Percentiles rank a stretch among this genome's conserved stretches.
These are phyloP conservation scores for Sialia sialis DNA, from an alignment of 2,113 vertebrate genomes.

Conservation along the genomic window DNA sequence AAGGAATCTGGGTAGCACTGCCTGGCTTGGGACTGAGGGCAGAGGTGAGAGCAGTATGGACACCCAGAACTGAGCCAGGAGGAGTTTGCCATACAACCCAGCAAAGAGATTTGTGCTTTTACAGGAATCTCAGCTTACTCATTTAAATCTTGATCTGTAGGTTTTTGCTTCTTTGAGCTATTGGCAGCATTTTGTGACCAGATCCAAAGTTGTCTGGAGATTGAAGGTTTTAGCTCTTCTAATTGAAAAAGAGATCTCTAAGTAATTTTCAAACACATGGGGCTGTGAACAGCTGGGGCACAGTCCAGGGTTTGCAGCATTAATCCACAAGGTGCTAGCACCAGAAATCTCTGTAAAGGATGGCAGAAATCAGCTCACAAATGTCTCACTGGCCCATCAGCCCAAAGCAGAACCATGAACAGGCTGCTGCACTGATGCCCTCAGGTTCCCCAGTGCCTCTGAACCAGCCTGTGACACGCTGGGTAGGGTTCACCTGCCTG, in stretches of 20 bases:
- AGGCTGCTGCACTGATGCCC: neutral
- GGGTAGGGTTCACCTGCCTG: neutral
- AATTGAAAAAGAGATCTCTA: neutral
- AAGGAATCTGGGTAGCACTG: neutral
- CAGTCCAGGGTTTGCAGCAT: neutral
- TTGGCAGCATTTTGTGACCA: neutral
- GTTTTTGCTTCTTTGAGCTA: neutral
- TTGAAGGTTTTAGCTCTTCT: neutral
- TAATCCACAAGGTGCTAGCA: neutral
- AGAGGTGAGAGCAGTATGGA: neutral
- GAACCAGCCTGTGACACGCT: neutral
- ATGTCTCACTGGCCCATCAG: neutral
- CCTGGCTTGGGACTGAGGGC: neutral
- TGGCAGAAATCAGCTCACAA: neutral
- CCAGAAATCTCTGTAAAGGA: neutral
- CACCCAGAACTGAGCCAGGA: neutral
- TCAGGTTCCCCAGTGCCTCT: neutral
- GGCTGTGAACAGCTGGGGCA: neutral
- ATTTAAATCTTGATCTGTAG: neutral
- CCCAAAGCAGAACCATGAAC: neutral
- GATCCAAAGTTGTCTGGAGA: neutral
- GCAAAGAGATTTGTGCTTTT: neutral
- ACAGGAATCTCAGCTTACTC: neutral
- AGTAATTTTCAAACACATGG: neutral
- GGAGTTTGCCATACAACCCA: neutral